A percentile compares a stretch with the other conserved stretches of the same genome.
Evolutionary conservation across 2,113 vertebrate genomes (phyloP).

Genomic region (Thinocorus orbignyianus): DNA sequence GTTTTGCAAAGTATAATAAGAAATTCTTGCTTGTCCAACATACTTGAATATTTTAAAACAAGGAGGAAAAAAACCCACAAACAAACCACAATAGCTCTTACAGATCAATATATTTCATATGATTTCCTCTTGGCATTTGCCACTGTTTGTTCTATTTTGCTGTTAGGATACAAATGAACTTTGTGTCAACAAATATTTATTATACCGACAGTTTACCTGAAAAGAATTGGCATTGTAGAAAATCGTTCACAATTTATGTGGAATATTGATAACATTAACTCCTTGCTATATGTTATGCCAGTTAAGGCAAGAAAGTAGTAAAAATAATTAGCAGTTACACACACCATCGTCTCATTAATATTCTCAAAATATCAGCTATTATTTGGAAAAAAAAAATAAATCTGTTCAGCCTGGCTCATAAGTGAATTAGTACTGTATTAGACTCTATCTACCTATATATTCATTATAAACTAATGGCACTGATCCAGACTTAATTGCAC

Average conservation of each 20-base stretch:
- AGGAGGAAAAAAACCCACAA: neutral
- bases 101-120: neutral
- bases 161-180: neutral
- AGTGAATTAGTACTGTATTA: conserved; percentile 15
- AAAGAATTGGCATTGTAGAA: neutral
- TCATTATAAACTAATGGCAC: conserved; percentile 57
- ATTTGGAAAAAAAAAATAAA: neutral
- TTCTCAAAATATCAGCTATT: neutral
- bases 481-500: conserved; percentile 38
- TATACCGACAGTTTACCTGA: neutral
- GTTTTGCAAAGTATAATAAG: neutral
- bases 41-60: neutral
- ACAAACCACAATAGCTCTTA: neutral
- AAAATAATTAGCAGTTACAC: neutral
- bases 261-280: neutral
- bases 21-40: neutral
- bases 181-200: neutral
- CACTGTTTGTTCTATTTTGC: neutral
- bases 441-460: conserved; percentile 13
- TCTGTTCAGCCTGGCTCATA: neutral
- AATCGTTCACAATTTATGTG: neutral
- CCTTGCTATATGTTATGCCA: neutral
- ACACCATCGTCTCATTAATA: neutral
- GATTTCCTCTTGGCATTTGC: neutral
- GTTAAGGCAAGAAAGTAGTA: neutral